phyloP scores from a whole-genome alignment of 2,113 vertebrate species.

The Cololabis saira region DNA sequence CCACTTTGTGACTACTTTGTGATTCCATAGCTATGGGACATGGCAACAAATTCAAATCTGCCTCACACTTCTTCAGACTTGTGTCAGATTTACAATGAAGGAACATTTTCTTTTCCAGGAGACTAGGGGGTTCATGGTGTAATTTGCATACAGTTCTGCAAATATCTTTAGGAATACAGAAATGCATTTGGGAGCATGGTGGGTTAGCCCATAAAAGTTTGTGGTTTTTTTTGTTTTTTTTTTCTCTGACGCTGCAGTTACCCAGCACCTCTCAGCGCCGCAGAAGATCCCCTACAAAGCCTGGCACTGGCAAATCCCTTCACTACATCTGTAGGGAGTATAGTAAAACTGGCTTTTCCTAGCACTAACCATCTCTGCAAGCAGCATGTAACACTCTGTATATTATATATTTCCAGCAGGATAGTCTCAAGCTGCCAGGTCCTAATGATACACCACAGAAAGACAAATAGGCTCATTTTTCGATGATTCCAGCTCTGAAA shows the following conservation, averaged over 20 bases:
- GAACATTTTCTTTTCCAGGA: slow-evolving; percentile 47
- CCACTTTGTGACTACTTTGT: slow-evolving; percentile 39
- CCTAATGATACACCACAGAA: slow-evolving; percentile 50
- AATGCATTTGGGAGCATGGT: slow-evolving; percentile 15
- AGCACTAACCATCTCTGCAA: slow-evolving; percentile 49
- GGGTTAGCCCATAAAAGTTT: slow-evolving; percentile 54
- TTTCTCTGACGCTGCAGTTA: slow-evolving; percentile 53
- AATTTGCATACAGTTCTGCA: slow-evolving; percentile 55
- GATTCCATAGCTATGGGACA: slow-evolving; percentile 12
- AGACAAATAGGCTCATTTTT: slow-evolving; percentile 48
- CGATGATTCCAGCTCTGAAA: slow-evolving; percentile 13
- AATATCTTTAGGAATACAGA: slow-evolving; percentile 40
- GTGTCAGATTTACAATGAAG: slow-evolving; percentile 24
- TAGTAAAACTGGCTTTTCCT: slow-evolving; percentile 55
- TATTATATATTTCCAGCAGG: slow-evolving; percentile 52
- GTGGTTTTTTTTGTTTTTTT: slow-evolving; percentile 56
- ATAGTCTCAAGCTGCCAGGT: slow-evolving; percentile 44
- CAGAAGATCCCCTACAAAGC: slow-evolving; percentile 58
- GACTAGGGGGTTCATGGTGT: slow-evolving; percentile 54
- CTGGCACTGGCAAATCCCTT: slow-evolving; percentile 45
- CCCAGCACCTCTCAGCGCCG: slow-evolving; percentile 50
- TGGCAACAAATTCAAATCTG: slow-evolving; percentile 32
- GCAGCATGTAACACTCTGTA: slow-evolving; percentile 55
- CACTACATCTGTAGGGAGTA: slow-evolving; percentile 58
- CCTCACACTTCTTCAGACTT: slow-evolving; percentile 8